Evolutionary conservation across 2,113 vertebrate genomes (phyloP), one percentile per base, ranked within the genome.

Genomic region (Hippolais icterina): DNA sequence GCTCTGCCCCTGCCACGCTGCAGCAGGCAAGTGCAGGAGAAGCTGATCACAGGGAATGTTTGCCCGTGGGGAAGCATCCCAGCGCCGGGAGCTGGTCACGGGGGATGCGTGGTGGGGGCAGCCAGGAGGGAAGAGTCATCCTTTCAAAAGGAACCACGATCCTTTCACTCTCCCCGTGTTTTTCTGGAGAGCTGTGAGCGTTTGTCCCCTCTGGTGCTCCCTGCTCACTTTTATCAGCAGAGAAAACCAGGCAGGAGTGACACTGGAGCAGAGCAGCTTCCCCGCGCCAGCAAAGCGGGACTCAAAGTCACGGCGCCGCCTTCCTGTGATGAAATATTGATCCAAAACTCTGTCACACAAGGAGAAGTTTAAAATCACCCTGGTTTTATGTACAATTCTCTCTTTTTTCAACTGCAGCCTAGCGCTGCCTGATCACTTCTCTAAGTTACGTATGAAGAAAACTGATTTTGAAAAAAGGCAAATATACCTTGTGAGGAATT

Each of bases 41-140:
- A 42, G 86, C 37, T 0, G 25, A 42, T 35, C 22, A 2, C 1
- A 4, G 59, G 50, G 60, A 50, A 5, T 3, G 6, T 27, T 12
- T 56, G n/a, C 68, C 53, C 35, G 0, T 0, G 23, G 31, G 2
- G 3, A 20, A 6, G 14, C 52, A 14, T 4, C 57, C n/a, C 11
- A 2, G 54, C 12, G 0, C 4, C 18, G 0, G 15, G 46, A 46
- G 19, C 14, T 0, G 0, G 7, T 0, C 15, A 1, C 4, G 2
- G 60, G 65, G 27, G 12, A 31, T 12, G 5, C 3, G 0, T 1
- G 44, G 6, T 8, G 25, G 28, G 66, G 16, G 12, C 52, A 83
- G 84, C 39, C 79, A 1, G 56, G 29, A 52, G 33, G 75, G 54
- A 29, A 27, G 42, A 65, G 85, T 9, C 0, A 2, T 60, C 1